Base-by-base conservation (phyloP, 2,113 vertebrate species). In the Felis catus region DNA sequence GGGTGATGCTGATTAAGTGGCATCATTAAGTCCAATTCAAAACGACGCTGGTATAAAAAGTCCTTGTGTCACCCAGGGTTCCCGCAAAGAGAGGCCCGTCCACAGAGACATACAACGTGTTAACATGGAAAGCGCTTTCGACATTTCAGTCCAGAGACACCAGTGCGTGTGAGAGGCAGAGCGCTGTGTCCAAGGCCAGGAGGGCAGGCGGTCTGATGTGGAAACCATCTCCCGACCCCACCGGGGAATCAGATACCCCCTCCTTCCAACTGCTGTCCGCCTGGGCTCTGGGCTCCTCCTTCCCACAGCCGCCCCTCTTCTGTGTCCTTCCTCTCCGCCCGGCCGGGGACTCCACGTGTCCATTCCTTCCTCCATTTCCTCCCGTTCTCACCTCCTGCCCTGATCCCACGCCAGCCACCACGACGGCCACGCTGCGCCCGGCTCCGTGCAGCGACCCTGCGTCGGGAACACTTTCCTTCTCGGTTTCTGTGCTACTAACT, bases 101-200 rank as follows among this genome's bases (percentile, higher is more conserved):
- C 7, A 4, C 0, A 63, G 76, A 71, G n/a, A 51, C 51, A 21
- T 16, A 9, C 0, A 1, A 0, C 0, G 1, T 5, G 18, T 14
- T 33, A 23, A 9, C 0, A 0, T 36, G 45, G 18, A 19, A 33
- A 79, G 41, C 70, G 6, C 21, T 3, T 45, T 16, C 1, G 21
- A n/a, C 2, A 1, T 33, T 5, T 31, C 63, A 7, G 39, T 2
- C 39, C 39, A 74, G 73, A 76, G 21, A 63, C 39, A 33, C 4
- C 13, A 0, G 2, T 0, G 8, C 16, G 51, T 23, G 29, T 8
- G 3, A 63, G 3, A 63, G 3, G 3, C 0, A 1, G 6, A 84
- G 41, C 48, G 16, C 13, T 5, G 5, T 1, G 9, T 12, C 1
- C 25, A 7, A 16, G 36, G 23, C 45, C 23, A 7, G 1, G 9